Evolutionary conservation across 2,113 vertebrate genomes (phyloP).

Genomic region (Heteronetta atricapilla): DNA sequence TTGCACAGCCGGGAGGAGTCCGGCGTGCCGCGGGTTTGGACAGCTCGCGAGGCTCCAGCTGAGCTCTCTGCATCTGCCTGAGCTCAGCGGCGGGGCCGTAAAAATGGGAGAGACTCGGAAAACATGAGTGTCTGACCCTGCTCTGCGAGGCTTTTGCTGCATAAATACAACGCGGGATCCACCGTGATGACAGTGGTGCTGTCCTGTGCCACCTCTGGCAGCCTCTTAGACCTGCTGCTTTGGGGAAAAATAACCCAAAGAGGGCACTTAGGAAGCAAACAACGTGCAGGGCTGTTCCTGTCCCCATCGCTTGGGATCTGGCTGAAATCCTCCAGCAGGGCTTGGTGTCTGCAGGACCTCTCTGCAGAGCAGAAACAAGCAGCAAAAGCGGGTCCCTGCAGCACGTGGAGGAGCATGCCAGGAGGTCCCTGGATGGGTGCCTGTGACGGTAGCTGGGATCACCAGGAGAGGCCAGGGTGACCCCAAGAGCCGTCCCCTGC

Average conservation of each 20-base stretch:
- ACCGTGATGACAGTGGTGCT: rapidly evolving
- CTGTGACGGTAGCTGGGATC: conserved; percentile 13
- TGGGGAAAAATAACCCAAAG: rapidly evolving
- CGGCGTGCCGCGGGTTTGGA: not conserved
- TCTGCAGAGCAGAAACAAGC: not conserved
- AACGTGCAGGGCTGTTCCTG: rapidly evolving
- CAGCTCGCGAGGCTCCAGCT: not conserved
- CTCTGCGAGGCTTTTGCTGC: not conserved
- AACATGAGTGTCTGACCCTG: not conserved
- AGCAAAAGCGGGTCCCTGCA: not conserved
- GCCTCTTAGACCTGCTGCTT: not conserved
- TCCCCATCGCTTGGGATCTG: not conserved
- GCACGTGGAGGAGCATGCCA: not conserved
- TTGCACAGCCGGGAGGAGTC: rapidly evolving
- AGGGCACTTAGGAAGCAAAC: not conserved
- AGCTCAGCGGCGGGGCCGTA: not conserved
- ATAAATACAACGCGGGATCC: rapidly evolving
- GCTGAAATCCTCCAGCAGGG: not conserved
- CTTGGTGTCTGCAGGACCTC: rapidly evolving
- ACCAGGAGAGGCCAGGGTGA: not conserved
- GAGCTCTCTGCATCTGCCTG: not conserved
- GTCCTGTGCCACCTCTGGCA: not conserved
- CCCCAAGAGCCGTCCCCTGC: not conserved
- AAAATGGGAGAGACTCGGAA: not conserved
- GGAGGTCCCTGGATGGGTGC: not conserved